These are phyloP conservation scores for Folsomia manolachei DNA, from an alignment of 2,888 invertebrate genomes.

Conservation along the genomic window DNA sequence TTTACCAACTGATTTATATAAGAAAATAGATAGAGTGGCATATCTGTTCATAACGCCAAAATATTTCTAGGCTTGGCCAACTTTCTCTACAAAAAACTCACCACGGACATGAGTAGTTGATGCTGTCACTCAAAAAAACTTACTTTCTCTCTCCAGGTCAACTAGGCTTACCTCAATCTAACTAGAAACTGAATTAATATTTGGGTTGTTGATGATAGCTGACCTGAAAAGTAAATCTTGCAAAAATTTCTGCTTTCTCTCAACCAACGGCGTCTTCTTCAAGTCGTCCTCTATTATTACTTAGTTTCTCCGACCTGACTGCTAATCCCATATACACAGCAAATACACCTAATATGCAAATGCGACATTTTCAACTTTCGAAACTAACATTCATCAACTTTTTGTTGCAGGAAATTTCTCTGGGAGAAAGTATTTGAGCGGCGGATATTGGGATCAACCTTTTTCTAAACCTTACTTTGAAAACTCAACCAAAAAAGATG, in stretches of 20 bases:
- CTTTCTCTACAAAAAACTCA: too few species aligned
- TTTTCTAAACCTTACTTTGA: constrained; percentile 86
- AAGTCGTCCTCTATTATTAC: background rate
- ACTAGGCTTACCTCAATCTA: background rate
- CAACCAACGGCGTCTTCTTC: too few species aligned
- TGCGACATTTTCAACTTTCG: background rate
- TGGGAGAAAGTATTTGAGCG: constrained; percentile 41
- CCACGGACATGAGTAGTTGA: too few species aligned
- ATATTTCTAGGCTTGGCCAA: too few species aligned
- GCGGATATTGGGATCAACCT: constrained; percentile 62
- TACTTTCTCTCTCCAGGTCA: too few species aligned
- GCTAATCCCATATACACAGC: background rate
- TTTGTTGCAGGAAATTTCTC: constrained; percentile 50
- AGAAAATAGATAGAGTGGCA: too few species aligned
- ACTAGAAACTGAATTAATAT: background rate
- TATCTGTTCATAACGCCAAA: too few species aligned
- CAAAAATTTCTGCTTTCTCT: background rate
- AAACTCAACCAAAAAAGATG: constrained; percentile 77
- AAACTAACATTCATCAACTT: background rate
- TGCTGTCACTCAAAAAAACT: too few species aligned
- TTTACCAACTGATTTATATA: too few species aligned
- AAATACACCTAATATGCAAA: background rate
- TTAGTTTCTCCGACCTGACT: background rate
- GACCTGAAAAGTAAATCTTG: background rate
- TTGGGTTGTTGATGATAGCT: background rate